Conservation (phyloP, 2,113 vertebrate species). For the Haliaeetus leucogaster region DNA sequence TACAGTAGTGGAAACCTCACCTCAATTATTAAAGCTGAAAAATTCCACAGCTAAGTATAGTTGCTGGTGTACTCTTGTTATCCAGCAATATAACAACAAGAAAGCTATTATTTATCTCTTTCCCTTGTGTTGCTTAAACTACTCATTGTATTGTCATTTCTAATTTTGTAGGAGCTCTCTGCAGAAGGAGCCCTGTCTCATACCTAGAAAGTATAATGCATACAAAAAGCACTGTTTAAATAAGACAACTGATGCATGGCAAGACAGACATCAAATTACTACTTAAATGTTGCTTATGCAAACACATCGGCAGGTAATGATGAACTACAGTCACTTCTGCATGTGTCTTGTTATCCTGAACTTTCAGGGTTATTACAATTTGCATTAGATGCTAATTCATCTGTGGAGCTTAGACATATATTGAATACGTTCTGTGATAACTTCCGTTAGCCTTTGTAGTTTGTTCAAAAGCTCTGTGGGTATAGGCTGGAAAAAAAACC, state of each 20-base stretch:
- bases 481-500: not conserved
- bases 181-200: not conserved
- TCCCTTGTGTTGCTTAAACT: not conserved
- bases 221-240: not conserved
- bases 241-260: not conserved
- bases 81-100: not conserved
- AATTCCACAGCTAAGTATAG: not conserved
- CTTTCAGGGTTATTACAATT: not conserved
- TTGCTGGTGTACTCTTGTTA: not conserved
- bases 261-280: not conserved
- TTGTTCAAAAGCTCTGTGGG: not conserved
- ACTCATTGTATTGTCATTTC: not conserved
- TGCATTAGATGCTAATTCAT: not conserved
- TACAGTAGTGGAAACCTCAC: not conserved
- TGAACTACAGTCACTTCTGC: not conserved
- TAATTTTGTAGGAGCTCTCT: not conserved
- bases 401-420: not conserved
- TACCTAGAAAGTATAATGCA: too few relatives aligned
- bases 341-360: fast-evolving
- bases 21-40: not conserved
- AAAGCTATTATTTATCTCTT: not conserved
- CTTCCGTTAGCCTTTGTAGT: not conserved
- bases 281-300: not conserved
- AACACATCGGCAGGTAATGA: not conserved
- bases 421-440: too few relatives aligned